Evolutionary conservation across 2,113 vertebrate genomes (phyloP), one percentile per base, ranked within the genome.

Genomic region (Callithrix jacchus): DNA sequence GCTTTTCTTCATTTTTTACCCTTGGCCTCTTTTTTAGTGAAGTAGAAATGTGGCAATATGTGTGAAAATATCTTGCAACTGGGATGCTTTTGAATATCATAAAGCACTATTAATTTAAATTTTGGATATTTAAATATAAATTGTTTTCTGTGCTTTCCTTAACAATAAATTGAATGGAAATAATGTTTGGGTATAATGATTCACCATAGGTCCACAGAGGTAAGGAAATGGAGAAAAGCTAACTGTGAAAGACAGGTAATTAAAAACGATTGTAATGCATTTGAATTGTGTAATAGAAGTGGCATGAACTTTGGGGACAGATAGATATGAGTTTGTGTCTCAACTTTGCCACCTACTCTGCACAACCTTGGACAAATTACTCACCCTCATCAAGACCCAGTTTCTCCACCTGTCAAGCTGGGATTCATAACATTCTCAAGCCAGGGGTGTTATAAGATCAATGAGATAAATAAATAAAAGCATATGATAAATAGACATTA

Each of bases 331-430:
- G 8, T 82, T 35, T 54, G 68, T 81, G 18, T 66, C 27, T 84
- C 71, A 87, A 70, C 35, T 93, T 93, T 93, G 54, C 40, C 30
- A 54, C 5, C 87, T 71, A 87, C 35, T 64, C 64, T 89, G 35
- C 23, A 20, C 11, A 84, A 74, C 23, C 37, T 64, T 86, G 11
- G 37, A 1, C 13, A 79, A 61, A 13, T 82, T 91, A 61, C 37
- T 94, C 85, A 47, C 8, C 52, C 40, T 94, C 32, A 70, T 4
- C 47, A 40, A 83, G 54, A 87, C 52, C 76, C 45, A 54, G 20
- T 90, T 96, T 96, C 84, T 95, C 54, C 20, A 93, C n/a, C 37
- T 77, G 17, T 81, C 76, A 90, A 89, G 17, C n/a, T 96, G 91
- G 17, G 64, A 90, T 87, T 70, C 66, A 85, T 70, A 89, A 66